A percentile compares a stretch with the other conserved stretches of the same genome.
Evolutionary conservation across 2,113 vertebrate genomes (phyloP).

Genomic region (Halichoeres trimaculatus): DNA sequence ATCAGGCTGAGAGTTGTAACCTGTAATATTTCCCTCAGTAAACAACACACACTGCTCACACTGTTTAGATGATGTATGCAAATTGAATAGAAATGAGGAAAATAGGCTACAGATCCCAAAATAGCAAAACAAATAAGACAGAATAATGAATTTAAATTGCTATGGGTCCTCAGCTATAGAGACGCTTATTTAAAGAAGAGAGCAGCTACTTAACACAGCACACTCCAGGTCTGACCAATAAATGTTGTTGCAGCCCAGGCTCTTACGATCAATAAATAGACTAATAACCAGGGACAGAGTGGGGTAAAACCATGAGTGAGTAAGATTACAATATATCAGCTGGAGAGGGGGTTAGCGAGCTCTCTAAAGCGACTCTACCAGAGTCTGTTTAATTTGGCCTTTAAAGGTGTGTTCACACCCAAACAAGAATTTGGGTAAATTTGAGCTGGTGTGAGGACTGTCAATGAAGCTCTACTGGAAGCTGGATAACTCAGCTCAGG

Average conservation of each 20-base stretch:
- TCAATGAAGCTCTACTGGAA: slow-evolving; percentile 13
- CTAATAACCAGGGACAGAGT: slow-evolving; percentile 48
- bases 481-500: neutral
- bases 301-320: slow-evolving; percentile 16
- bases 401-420: neutral
- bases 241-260: slow-evolving; percentile 29
- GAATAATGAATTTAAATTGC: slow-evolving; percentile 65
- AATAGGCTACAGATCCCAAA: slow-evolving; percentile 53
- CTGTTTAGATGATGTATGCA: slow-evolving; percentile 53
- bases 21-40: slow-evolving; percentile 34
- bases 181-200: slow-evolving; percentile 53
- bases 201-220: slow-evolving; percentile 40
- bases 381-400: neutral
- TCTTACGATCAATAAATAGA: slow-evolving; percentile 56
- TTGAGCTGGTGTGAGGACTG: neutral
- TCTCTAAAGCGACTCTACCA: neutral
- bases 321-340: neutral
- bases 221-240: slow-evolving; percentile 42
- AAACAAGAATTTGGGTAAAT: neutral
- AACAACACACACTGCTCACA: slow-evolving; percentile 24
- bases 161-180: slow-evolving; percentile 14
- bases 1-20: slow-evolving; percentile 44
- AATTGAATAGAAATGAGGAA: slow-evolving; percentile 58
- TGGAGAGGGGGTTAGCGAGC: slow-evolving; percentile 9
- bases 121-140: slow-evolving; percentile 62